A percentile compares a stretch with the other conserved stretches of the same genome.
phyloP scores from a whole-genome alignment of 53 echinoderm and acorn worm genomes.

The Patiria pectinifera region DNA sequence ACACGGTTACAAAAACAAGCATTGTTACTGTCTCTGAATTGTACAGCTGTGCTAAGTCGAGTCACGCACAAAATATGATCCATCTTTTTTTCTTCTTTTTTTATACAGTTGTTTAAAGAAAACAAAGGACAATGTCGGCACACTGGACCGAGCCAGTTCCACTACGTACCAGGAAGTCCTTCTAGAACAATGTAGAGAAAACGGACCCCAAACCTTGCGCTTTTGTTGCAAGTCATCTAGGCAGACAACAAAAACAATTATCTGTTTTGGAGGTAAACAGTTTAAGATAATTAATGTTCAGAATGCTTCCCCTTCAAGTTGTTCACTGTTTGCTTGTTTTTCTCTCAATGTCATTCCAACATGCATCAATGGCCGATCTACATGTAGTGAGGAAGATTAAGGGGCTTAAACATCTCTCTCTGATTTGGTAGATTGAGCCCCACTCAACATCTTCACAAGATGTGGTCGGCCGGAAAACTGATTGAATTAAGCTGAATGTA shows the following conservation, averaged over 20 bases:
- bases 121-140: background rate
- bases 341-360: too few species aligned
- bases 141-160: background rate
- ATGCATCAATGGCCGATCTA: too few species aligned
- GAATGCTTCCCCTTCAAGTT: background rate
- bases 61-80: conserved; percentile 21
- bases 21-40: background rate
- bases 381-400: too few species aligned
- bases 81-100: background rate
- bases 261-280: background rate
- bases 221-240: background rate
- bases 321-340: background rate
- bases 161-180: background rate
- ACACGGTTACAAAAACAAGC: conserved; percentile 24
- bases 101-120: background rate
- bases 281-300: conserved; percentile 32
- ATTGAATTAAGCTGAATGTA: too few species aligned
- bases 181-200: background rate
- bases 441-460: too few species aligned
- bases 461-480: too few species aligned
- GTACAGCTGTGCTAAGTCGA: conserved; percentile 42
- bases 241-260: conserved; percentile 24
- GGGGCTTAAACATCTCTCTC: too few species aligned
- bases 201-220: conserved; percentile 18
- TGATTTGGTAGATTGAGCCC: too few species aligned